Base-by-base conservation (phyloP, 53 echinoderm and acorn worm species). In the Astropecten irregularis region DNA sequence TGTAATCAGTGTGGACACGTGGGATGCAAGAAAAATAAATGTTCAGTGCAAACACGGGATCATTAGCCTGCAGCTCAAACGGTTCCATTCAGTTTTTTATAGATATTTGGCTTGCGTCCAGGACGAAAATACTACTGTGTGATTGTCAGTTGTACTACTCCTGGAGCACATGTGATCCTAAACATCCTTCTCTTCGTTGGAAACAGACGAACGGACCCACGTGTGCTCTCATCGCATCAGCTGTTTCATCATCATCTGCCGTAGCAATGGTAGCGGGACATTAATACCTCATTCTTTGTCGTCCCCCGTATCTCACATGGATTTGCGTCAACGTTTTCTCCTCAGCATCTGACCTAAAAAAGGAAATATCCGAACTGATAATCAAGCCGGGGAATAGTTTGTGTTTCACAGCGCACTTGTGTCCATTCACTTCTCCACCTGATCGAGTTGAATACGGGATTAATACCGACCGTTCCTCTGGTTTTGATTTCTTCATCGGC, bases 221-320 rank as follows among this genome's bases (percentile, higher is more conserved):
- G 79, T 79, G 79, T 47, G 61, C 46, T 56, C 15, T 40, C 58
- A 37, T 10, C 16, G 14, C 22, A 79, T 79, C 79, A 79, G 79
- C 79, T 79, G 79, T 44, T 76, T 27, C 35, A 69, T 25, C 3
- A 47, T 22, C 29, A 8, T 13, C 42, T 25, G 27, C 40, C 74
- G 22, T 58, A 57, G 56, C 28, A 54, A 76, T 40, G 23, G 76
- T 40, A 56, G 56, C 76, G 18, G 9, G 18, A n/a, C n/a, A n/a
- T n/a, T 3, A 69, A 13, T 21, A 46, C 30, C 55, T 26, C 76
- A 1, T 4, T 25, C 56, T 3, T 54, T 19, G 40, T 48, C 50
- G 20, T 50, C 2, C 26, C 7, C n/a, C 19, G 16, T 19, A 3
- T 27, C 7, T 1, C 6, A 31, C 29, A 20, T n/a, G 48, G 51